Base-by-base conservation (phyloP, 2,113 vertebrate genomes). In the Takifugu flavidus region DNA sequence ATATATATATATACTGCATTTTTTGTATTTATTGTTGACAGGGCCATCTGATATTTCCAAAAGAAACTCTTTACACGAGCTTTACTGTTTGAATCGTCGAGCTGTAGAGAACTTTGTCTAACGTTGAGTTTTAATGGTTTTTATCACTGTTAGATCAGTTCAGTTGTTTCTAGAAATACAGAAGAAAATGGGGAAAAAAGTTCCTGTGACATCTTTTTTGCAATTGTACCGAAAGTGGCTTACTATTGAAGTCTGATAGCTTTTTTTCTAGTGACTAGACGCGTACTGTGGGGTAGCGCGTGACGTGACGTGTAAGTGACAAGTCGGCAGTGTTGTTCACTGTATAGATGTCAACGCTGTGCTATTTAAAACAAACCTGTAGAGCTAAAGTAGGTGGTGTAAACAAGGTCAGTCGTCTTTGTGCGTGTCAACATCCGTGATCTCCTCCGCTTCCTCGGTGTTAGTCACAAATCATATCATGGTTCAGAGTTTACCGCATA, bases 151-250 rank as follows among this genome's bases (percentile, higher is more conserved):
- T 92, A 94, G 93, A 93, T 89, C 92, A 92, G 89, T 90, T 89
- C 91, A 91, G 89, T 94, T 94, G 93, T 95, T 95, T 96, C 91
- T 95, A 95, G 73, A 95, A 94, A 90, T 90, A 72, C 65, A 78
- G 62, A 78, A 89, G 91, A 92, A 91, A 92, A 92, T 86, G 87
- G 89, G 91, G 92, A 89, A 91, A 92, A 91, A 92, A 92, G 81
- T 77, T 88, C 91, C 91, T 93, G 94, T 95, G 94, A 95, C 92
- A 92, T 93, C 91, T 91, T 93, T 93, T 94, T 95, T 96, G 94
- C 95, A 95, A 93, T 91, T 94, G 95, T 96, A 96, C 95, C 96
- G 87, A 95, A 95, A 98, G 96, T 98, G 96, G 96, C 96, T 97
- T 97, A 98, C 90, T 93, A 93, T 94, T 90, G 90, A 91, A 88